phyloP scores from a whole-genome alignment of 2,113 vertebrate species.

The Enhydra lutris region DNA sequence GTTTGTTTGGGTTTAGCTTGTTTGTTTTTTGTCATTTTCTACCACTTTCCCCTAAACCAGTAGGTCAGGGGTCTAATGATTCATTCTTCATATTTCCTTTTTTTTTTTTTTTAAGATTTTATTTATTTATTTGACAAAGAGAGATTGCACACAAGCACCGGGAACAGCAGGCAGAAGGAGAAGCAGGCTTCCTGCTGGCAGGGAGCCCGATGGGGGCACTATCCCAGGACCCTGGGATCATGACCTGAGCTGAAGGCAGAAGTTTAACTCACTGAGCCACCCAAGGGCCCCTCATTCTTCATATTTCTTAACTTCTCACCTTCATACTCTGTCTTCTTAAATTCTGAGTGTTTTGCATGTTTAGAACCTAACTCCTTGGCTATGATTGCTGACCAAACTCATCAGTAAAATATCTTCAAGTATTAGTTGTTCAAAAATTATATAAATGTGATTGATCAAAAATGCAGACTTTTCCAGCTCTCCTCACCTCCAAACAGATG shows the following conservation, averaged over 20 bases:
- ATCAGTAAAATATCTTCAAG: background rate
- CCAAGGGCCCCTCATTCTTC: background rate
- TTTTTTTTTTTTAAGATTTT: background rate
- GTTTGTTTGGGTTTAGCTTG: background rate
- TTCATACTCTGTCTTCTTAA: background rate
- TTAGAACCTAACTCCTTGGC: background rate
- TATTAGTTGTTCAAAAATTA: background rate
- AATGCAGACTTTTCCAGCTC: background rate
- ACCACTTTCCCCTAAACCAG: background rate
- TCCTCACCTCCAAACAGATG: background rate
- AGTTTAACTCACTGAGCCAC: background rate
- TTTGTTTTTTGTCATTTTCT: background rate
- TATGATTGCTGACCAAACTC: background rate
- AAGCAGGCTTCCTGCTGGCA: background rate
- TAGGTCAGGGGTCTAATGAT: background rate
- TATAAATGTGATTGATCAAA: background rate
- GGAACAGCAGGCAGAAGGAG: background rate
- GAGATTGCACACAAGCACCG: background rate
- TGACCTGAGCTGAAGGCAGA: background rate
- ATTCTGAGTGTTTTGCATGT: background rate
- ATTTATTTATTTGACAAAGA: background rate
- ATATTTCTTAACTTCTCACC: background rate
- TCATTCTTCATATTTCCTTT: background rate
- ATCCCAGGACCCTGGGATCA: background rate
- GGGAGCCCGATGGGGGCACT: no score